phyloP scores from a whole-genome alignment of 1,140 invertebrate genomes.

The Heliothis subflexa region DNA sequence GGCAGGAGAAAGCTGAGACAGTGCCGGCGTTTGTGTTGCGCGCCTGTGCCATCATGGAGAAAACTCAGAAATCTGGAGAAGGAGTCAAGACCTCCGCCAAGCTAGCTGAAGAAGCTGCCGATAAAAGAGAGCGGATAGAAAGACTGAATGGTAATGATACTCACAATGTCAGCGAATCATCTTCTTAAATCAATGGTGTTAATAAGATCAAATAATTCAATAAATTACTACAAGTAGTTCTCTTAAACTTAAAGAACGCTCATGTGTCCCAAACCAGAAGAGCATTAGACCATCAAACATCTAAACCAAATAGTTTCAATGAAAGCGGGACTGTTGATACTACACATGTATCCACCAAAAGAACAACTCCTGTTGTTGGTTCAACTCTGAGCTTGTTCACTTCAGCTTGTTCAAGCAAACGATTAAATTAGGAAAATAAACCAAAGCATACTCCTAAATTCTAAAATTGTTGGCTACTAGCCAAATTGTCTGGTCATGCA shows the following conservation, averaged over 20 bases:
- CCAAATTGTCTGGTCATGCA: conserved; percentile 14
- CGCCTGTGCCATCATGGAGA: conserved; percentile 96
- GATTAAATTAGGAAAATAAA: conserved; percentile 44
- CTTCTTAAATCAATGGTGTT: too few relatives aligned
- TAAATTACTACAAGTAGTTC: too few relatives aligned
- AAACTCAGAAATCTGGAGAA: conserved; percentile 94
- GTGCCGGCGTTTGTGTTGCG: conserved; percentile 96
- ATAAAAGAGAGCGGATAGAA: conserved; percentile 93
- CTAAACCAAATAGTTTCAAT: background rate
- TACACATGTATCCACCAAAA: background rate
- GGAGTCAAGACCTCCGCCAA: conserved; percentile 95
- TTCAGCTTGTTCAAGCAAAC: conserved; percentile 9
- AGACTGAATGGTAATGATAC: conserved; percentile 91
- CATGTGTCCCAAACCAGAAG: background rate
- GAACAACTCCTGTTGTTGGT: background rate
- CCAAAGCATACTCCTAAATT: conserved; percentile 8
- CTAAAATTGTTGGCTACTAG: conserved; percentile 22
- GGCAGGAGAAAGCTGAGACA: conserved; percentile 95
- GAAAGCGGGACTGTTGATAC: background rate
- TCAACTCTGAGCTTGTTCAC: conserved; percentile 12
- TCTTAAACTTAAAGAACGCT: background rate
- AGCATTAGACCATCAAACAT: background rate
- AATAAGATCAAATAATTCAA: background rate
- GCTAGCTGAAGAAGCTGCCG: conserved; percentile 93
- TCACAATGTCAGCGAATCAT: background rate